Conservation (phyloP, 2,797 vertebrate genomes). For the Propithecus deckenii region DNA sequence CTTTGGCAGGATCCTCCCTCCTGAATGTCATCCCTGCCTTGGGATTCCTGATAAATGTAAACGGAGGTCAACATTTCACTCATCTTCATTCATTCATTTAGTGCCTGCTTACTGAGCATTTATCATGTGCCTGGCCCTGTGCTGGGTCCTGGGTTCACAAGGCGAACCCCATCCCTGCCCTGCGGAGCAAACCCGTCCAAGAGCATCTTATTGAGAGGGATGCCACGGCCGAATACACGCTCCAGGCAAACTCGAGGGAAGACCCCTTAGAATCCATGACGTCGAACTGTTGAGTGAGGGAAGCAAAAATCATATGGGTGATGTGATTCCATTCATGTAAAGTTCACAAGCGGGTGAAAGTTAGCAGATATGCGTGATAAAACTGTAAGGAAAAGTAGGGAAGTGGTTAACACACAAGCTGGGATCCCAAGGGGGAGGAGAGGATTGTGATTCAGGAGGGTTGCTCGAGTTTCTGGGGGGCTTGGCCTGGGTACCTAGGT, state of each 20-base stretch:
- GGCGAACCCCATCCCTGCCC: background rate
- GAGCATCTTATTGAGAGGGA: background rate
- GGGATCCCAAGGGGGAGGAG: background rate
- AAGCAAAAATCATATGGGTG: background rate
- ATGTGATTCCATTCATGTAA: background rate
- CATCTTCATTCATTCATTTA: background rate
- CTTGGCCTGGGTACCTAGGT: background rate
- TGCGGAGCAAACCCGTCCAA: too few species aligned
- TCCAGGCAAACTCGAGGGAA: background rate
- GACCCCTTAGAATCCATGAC: background rate
- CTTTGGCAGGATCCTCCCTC: background rate
- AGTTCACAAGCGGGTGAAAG: background rate
- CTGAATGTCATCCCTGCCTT: background rate
- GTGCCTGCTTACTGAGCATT: background rate
- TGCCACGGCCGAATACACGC: rapidly evolving
- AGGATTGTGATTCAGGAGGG: background rate
- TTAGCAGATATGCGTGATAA: background rate
- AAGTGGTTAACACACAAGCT: background rate
- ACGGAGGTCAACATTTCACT: background rate
- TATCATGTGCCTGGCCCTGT: too few species aligned
- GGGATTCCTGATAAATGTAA: background rate
- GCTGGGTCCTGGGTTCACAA: background rate
- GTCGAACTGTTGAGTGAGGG: background rate
- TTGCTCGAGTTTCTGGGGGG: background rate
- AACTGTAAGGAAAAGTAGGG: background rate